Evolutionary conservation across 2,113 vertebrate species (phyloP), one percentile per base, ranked within the genome.

Genomic region (Uropsilus gracilis): DNA sequence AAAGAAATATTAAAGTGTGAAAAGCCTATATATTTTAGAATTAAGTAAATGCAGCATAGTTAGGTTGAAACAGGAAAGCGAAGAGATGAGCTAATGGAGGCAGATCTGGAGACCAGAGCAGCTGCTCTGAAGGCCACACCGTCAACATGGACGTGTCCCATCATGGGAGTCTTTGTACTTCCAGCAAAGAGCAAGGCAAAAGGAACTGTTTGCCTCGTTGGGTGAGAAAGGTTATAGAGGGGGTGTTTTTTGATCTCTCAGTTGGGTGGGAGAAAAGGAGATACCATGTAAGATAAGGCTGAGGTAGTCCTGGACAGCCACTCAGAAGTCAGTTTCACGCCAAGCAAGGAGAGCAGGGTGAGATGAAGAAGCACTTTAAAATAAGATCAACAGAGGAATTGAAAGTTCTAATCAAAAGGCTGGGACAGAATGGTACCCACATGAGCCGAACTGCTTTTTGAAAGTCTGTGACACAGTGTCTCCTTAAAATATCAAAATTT

Each of bases 161-260:
- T 61, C 39, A n/a, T 10, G 20, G 71, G 53, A 63, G 42, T 69
- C 73, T 89, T 86, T 86, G 73, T 95, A 28, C 30, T 83, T 86
- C 26, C 61, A 89, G 78, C 83, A 92, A 42, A 71, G 83, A 57
- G 14, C 50, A n/a, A 32, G 57, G 75, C 82, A 94, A 44, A 94
- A 63, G 68, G 64, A 66, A 86, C 85, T 89, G 91, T 64, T 86
- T 69, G 66, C 86, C 34, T 89, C 92, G 78, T 73, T 95, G 92
- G 63, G n/a, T 57, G 32, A 94, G 69, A 83, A 89, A 39, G 44
- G 26, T 53, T 71, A 71, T 12, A 28, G 46, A 89, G 57, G 55
- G 89, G 92, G 66, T 32, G 26, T 18, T 69, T 73, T 75, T 68
- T 55, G 50, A 88, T 95, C 89, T 89, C 32, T 53, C 78, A 82